Conservation (phyloP, 2,888 invertebrate genomes). For the Trachelus iudaicus region DNA sequence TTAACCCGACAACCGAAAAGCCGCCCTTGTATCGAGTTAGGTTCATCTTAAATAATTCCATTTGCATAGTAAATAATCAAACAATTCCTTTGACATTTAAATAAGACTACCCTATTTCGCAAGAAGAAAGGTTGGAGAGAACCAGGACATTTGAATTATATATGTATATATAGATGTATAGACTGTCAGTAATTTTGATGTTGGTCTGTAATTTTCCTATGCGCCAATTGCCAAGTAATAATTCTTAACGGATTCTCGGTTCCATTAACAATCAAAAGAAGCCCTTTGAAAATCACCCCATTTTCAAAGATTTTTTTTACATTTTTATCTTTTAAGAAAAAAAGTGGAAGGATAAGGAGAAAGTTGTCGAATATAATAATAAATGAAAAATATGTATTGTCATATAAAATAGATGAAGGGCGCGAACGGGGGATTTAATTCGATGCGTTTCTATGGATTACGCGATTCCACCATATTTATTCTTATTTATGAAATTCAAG, state of each 20-base stretch:
- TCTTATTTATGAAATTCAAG: neutral
- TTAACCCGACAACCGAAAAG: slow-evolving; percentile 6
- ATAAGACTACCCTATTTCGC: slow-evolving; percentile 35
- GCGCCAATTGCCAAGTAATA: neutral
- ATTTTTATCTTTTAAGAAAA: neutral
- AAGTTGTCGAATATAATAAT: neutral
- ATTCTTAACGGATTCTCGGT: neutral
- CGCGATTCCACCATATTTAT: neutral
- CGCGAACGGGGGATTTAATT: neutral
- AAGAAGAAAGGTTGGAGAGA: slow-evolving; percentile 20
- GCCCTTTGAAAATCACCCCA: too few species aligned
- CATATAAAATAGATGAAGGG: neutral
- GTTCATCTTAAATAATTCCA: slow-evolving; percentile 60
- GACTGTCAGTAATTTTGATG: neutral
- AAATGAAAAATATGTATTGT: neutral
- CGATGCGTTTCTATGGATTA: neutral
- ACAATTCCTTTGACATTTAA: slow-evolving; percentile 65
- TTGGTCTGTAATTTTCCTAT: neutral
- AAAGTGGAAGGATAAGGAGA: neutral
- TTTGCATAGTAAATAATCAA: slow-evolving; percentile 65
- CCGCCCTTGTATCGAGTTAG: slow-evolving; percentile 34
- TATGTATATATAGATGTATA: slow-evolving; percentile 7
- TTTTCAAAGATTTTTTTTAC: neutral
- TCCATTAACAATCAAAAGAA: too few species aligned
- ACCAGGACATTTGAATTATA: slow-evolving; percentile 10